A percentile compares a stretch with the other conserved stretches of the same genome.
phyloP scores from a whole-genome alignment of 2,888 invertebrate species.

The Deilephila elpenor region DNA sequence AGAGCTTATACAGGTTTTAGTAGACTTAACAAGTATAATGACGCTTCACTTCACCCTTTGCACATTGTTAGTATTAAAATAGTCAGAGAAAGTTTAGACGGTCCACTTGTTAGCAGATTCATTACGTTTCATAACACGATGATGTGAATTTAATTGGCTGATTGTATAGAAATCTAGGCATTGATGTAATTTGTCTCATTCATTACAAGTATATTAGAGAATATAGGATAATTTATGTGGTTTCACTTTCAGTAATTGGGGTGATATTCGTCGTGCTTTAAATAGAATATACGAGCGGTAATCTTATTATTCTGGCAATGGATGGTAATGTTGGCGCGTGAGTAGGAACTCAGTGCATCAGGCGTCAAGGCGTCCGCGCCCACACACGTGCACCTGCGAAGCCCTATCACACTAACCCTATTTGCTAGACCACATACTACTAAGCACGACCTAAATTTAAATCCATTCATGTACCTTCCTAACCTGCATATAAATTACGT shows the following conservation, averaged over 20 bases:
- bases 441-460: conserved; percentile 55
- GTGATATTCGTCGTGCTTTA: background rate
- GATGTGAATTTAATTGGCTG: conserved; percentile 62
- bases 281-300: conserved; percentile 21
- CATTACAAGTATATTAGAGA: conserved; percentile 10
- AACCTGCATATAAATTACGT: background rate
- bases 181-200: conserved; percentile 41
- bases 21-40: conserved; percentile 42
- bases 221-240: background rate
- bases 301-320: conserved; percentile 45
- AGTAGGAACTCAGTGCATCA: conserved; percentile 57
- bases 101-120: conserved; percentile 49
- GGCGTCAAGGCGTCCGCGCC: conserved; percentile 53
- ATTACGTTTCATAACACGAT: conserved; percentile 50
- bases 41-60: conserved; percentile 49
- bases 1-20: conserved; percentile 48
- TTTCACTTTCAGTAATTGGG: conserved; percentile 15
- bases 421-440: conserved; percentile 64
- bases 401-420: conserved; percentile 76
- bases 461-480: conserved; percentile 49
- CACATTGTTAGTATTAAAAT: conserved; percentile 53
- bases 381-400: conserved; percentile 66
- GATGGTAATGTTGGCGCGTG: conserved; percentile 53
- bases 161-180: conserved; percentile 50
- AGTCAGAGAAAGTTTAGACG: conserved; percentile 59